Conservation (phyloP, 2,797 vertebrate genomes). For the Eurystomus glaucurus region DNA sequence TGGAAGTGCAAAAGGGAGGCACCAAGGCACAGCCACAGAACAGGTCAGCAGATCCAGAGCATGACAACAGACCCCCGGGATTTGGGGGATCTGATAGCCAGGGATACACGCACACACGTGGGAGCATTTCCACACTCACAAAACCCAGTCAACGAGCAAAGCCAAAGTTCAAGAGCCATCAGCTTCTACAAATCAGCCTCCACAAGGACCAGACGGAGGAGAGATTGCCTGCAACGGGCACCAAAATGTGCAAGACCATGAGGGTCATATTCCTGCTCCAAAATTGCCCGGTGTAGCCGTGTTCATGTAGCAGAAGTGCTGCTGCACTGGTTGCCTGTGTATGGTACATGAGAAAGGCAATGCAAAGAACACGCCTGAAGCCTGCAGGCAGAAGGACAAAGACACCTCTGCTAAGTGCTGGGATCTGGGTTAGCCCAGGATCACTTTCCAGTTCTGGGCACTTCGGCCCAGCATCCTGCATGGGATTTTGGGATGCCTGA, state of each 20-base stretch:
- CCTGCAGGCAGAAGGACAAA: not conserved
- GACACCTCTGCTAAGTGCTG: not conserved
- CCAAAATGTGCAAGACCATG: not conserved
- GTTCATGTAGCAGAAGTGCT: not conserved
- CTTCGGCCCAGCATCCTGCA: not conserved
- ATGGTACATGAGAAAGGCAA: not conserved
- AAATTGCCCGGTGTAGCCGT: not conserved
- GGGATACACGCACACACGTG: not conserved
- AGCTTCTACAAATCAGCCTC: too few relatives aligned
- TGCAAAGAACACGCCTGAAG: not conserved
- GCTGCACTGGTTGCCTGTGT: not conserved
- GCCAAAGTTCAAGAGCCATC: too few relatives aligned
- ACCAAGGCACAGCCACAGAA: not conserved
- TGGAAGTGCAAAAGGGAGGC: not conserved
- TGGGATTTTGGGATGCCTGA: not conserved
- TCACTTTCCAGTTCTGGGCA: not conserved
- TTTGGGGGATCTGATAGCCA: not conserved
- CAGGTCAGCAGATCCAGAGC: not conserved
- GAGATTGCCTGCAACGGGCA: not conserved
- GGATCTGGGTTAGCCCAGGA: not conserved
- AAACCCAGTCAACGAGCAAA: too few relatives aligned
- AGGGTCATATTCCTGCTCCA: constrained; percentile 4
- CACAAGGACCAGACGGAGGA: not conserved
- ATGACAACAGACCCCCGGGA: not conserved
- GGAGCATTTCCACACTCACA: fast-evolving